These are phyloP conservation scores for Philereme vetulata DNA, from an alignment of 2,888 invertebrate species.

Conservation along the genomic window DNA sequence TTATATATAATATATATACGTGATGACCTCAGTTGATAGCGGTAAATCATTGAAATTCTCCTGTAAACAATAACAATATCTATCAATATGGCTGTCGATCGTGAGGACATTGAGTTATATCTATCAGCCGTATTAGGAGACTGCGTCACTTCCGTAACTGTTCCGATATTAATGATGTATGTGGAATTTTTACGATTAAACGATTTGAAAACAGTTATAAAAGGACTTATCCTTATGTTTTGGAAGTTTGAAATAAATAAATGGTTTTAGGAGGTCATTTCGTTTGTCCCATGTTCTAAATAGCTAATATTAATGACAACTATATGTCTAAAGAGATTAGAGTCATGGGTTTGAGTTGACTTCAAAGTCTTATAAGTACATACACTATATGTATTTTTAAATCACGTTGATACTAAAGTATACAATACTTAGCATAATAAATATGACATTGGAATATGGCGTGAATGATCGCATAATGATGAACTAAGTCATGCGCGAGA, in stretches of 20 bases:
- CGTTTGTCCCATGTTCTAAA: too few relatives aligned
- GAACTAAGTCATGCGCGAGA: slow-evolving; percentile 16
- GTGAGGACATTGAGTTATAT: slow-evolving; percentile 14
- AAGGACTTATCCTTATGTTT: too few relatives aligned
- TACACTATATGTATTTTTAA: too few relatives aligned
- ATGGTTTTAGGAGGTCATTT: too few relatives aligned
- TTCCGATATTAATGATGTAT: slow-evolving; percentile 1
- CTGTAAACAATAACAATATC: background rate
- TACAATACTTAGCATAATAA: background rate
- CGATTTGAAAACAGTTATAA: too few relatives aligned
- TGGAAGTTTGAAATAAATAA: too few relatives aligned
- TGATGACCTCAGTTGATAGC: background rate
- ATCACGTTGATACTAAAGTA: too few relatives aligned
- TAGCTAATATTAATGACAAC: too few relatives aligned
- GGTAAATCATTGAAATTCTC: slow-evolving; percentile 25
- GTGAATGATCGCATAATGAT: slow-evolving; percentile 11
- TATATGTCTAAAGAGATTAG: too few relatives aligned
- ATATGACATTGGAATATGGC: slow-evolving; percentile 6
- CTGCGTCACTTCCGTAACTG: slow-evolving; percentile 7
- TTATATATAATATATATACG: too few relatives aligned
- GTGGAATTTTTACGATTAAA: background rate
- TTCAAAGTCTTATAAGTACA: too few relatives aligned
- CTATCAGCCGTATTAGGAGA: slow-evolving; percentile 9
- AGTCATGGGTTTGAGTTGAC: too few relatives aligned
- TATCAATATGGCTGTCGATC: slow-evolving; percentile 8